A percentile compares a stretch with the other conserved stretches of the same genome.
Evolutionary conservation across 35 echinoderm and acorn worm species (phyloP).

Genomic region (Eucidaris tribuloides): DNA sequence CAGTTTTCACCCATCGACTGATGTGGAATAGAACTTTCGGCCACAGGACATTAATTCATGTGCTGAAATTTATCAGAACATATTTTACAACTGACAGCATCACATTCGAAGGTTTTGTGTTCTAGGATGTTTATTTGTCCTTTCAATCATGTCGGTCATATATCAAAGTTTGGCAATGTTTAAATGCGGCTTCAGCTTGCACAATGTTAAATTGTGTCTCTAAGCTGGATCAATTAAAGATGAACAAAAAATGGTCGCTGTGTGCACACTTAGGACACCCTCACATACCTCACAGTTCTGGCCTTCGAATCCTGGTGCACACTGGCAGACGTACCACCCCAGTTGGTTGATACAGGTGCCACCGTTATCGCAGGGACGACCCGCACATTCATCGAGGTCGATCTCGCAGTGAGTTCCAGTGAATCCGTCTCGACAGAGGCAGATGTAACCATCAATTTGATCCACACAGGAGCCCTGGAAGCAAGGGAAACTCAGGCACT

Average conservation of each 20-base stretch:
- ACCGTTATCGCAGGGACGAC: slow-evolving; percentile 58
- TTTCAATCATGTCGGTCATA: too few species aligned
- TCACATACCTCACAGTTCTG: slow-evolving; percentile 50
- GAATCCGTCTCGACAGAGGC: slow-evolving; percentile 66
- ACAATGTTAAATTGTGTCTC: slow-evolving; percentile 56
- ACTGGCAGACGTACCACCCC: slow-evolving; percentile 48
- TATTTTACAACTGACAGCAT: too few species aligned
- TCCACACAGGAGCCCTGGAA: slow-evolving; percentile 53
- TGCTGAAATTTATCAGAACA: too few species aligned
- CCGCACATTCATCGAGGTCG: slow-evolving; percentile 66
- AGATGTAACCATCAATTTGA: slow-evolving; percentile 45
- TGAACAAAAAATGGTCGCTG: slow-evolving; percentile 14
- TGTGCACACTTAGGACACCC: slow-evolving; percentile 62
- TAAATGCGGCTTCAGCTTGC: neutral
- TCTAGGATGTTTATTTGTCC: too few species aligned
- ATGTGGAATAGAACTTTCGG: too few species aligned
- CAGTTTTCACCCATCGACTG: too few species aligned
- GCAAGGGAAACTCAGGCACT: slow-evolving; percentile 32
- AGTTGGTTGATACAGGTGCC: slow-evolving; percentile 56
- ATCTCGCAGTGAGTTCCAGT: slow-evolving; percentile 61
- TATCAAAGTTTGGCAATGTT: slow-evolving; percentile 65
- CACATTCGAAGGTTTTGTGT: too few species aligned
- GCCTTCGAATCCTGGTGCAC: slow-evolving; percentile 62
- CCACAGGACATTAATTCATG: too few species aligned
- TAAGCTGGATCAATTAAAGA: slow-evolving; percentile 47